Base-by-base conservation (phyloP, 2,797 vertebrate genomes). In the Pterois miles region DNA sequence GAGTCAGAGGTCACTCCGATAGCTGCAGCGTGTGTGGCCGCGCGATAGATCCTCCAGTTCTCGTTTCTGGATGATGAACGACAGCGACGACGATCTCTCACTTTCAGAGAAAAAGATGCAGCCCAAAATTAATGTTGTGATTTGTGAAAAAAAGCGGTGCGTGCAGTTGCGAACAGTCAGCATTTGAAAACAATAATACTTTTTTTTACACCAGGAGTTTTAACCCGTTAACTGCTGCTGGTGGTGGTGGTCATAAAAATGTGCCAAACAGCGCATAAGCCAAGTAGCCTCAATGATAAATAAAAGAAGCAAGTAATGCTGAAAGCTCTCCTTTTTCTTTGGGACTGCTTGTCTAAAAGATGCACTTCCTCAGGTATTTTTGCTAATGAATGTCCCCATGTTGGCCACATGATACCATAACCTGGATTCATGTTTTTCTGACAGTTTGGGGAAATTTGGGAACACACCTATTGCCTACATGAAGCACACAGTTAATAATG, bases 1-100 rank as follows among this genome's bases (percentile, higher is more conserved):
- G 88, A 88, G 88, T 89, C 88, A 91, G 84, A 90, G 91, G 91
- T 91, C 89, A 93, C 31, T 20, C 18, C n/a, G 88, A 89, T 86
- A 92, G 29, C 74, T 79, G 69, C 78, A n/a, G 84, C 74, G 81
- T 84, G 82, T 89, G 86, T 88, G 87, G 80, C 81, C 81, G 62
- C 25, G 65, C 52, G 6, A 4, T 1, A 62, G 33, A 53, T 4
- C 40, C 40, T 43, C 14, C 40, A 43, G 14, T 43, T 43, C 63
- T 46, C 64, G 2, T 34, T 67, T 78, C 40, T 14, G 5, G 8
- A 84, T 76, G 74, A 81, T 81, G 10, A 82, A 25, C 73, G 18
- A 23, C 67, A 36, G 18, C 29, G 8, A 38, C 48, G 46, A n/a
- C 5, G 34, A 33, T 13, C 48, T 57, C 46, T 43, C 40, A 13